Percentiles rank a stretch among this genome's conserved stretches.
Conservation (phyloP, 2,113 vertebrate species). For the Edolisoma coerulescens region DNA sequence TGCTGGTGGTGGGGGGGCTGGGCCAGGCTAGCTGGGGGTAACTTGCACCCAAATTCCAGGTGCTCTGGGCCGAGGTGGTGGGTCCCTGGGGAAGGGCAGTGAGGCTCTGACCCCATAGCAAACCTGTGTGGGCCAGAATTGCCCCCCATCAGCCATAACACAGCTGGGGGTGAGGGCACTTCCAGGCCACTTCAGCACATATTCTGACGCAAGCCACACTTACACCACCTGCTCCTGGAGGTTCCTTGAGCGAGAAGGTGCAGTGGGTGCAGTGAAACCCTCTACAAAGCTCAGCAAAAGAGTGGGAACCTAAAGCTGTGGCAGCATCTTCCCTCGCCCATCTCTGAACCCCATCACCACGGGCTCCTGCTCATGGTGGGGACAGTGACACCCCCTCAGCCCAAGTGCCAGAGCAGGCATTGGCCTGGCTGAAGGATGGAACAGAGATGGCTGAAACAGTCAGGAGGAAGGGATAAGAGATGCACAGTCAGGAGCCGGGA, state of each 20-base stretch:
- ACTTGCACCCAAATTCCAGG: not conserved
- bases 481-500: rapidly evolving
- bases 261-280: not conserved
- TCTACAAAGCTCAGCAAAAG: not conserved
- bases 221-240: not conserved
- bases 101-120: rapidly evolving
- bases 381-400: not conserved
- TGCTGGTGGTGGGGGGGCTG: not conserved
- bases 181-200: not conserved
- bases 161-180: not conserved
- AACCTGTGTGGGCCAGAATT: not conserved
- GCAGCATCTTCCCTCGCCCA: not conserved
- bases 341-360: not conserved
- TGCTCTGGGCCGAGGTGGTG: not conserved
- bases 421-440: not conserved
- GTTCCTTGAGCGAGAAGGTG: not conserved
- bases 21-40: too few species aligned
- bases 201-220: not conserved
- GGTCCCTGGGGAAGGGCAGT: not conserved
- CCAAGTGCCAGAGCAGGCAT: not conserved
- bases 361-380: rapidly evolving
- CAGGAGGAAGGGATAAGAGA: not conserved
- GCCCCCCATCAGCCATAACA: not conserved
- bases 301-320: not conserved
- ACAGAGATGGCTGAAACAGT: rapidly evolving